A percentile compares a stretch with the other conserved stretches of the same genome.
Conservation (phyloP, 2,113 vertebrate species). For the Parus major region DNA sequence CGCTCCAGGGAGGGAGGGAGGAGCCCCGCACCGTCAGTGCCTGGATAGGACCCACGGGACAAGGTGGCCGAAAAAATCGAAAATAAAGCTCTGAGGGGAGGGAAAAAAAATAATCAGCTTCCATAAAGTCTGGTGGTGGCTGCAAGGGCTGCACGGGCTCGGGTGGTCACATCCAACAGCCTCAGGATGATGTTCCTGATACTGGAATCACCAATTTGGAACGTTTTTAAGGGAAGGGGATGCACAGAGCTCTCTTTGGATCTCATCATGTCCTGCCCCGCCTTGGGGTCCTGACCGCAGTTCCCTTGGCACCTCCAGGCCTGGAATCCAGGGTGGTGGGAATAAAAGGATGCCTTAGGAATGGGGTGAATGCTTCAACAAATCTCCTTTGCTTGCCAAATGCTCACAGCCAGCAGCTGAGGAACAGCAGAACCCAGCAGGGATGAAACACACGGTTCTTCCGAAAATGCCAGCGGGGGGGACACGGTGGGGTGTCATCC, state of each 20-base stretch:
- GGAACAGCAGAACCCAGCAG: rapidly evolving
- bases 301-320: not conserved
- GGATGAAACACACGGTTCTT: rapidly evolving
- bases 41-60: not conserved
- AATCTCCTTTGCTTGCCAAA: not conserved
- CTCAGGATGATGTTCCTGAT: too few species aligned
- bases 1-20: not conserved
- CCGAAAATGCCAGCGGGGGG: not conserved
- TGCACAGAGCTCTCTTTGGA: not conserved
- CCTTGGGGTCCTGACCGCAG: not conserved
- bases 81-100: not conserved
- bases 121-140: not conserved
- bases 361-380: not conserved
- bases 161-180: rapidly evolving
- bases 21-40: not conserved
- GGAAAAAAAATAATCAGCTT: not conserved
- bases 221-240: not conserved
- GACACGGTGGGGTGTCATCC: not conserved
- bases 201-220: not conserved
- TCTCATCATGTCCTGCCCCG: not conserved
- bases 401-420: not conserved
- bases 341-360: not conserved
- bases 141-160: not conserved
- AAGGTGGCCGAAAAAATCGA: rapidly evolving
- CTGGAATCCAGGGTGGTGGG: not conserved